Base-by-base conservation (phyloP, 1,140 invertebrate species). In the Drusus annulatus region DNA sequence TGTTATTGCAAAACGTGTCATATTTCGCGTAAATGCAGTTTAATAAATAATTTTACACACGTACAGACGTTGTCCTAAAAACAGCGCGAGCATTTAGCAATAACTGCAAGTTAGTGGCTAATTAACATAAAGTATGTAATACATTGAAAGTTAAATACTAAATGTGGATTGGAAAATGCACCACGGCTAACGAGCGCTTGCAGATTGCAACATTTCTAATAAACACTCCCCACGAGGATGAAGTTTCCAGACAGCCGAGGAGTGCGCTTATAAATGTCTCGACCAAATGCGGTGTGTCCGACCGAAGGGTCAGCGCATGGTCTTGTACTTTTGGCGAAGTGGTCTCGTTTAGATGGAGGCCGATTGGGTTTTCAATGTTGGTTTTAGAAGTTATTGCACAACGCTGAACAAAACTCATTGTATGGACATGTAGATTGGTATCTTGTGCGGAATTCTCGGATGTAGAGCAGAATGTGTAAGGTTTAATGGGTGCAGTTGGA, bases 81-180 rank as follows among this genome's bases (percentile, higher is more conserved):
- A 60, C 10, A 23, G 17, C 56, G 54, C 10, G 23, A 1, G 56
- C 17, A 60, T 60, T 19, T 23, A 7, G 56, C 17, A 60, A 60
- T 19, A 60, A 23, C 56, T 17, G 10, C 16, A 13, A 60, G 16
- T 23, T 60, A 60, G 56, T 17, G 19, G 56, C 17, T 60, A 60
- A 60, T 60, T 60, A 60, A 60, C 56, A 60, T 23, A 60, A 60
- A 60, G 56, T 23, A 60, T 60, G 56, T 60, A 60, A 58, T 60
- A 60, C 17, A 45, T 15, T 60, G 56, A 60, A 60, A 19, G 23
- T 23, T 60, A 23, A 60, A 23, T 19, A 60, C 56, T 60, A 23
- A 60, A 60, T 23, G 15, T 60, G 56, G 56, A 45, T 45, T 45
- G 36, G 36, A 45, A 45, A 45, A 45, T 45, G 56, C 56, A 60